These are phyloP conservation scores for Scomber japonicus DNA, from an alignment of 2,113 vertebrate genomes.

Conservation along the genomic window DNA sequence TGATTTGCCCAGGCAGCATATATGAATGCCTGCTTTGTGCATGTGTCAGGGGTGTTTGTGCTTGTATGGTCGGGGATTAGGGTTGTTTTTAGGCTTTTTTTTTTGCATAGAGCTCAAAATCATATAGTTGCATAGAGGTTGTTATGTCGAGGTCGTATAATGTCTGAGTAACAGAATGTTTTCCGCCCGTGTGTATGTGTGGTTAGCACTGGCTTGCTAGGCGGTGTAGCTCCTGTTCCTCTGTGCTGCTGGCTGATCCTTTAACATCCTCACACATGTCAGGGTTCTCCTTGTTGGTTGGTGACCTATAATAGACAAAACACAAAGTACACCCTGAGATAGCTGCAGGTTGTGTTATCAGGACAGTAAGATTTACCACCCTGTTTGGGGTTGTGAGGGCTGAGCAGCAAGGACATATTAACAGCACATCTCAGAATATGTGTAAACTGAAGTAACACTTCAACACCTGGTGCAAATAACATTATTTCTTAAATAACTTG, in stretches of 20 bases:
- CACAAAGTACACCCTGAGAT: background rate
- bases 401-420: background rate
- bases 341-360: background rate
- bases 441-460: background rate
- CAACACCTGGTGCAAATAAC: background rate
- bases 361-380: background rate
- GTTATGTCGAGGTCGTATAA: background rate
- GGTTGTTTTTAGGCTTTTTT: slow-evolving; percentile 1
- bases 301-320: slow-evolving; percentile 58
- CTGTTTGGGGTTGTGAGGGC: background rate
- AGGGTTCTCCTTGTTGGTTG: slow-evolving; percentile 34
- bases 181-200: background rate
- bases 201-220: slow-evolving; percentile 52
- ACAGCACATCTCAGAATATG: background rate
- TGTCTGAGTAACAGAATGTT: background rate
- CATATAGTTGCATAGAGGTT: slow-evolving; percentile 38
- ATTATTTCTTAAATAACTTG: too few relatives aligned
- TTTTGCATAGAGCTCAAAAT: slow-evolving; percentile 42
- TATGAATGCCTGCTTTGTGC: slow-evolving; percentile 37
- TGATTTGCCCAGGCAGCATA: slow-evolving; percentile 8
- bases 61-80: background rate
- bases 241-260: slow-evolving; percentile 50
- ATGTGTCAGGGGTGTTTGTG: background rate
- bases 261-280: slow-evolving; percentile 35
- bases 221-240: slow-evolving; percentile 63